Conservation (phyloP, 2,797 vertebrate species). For the Pipistrellus nathusii region DNA sequence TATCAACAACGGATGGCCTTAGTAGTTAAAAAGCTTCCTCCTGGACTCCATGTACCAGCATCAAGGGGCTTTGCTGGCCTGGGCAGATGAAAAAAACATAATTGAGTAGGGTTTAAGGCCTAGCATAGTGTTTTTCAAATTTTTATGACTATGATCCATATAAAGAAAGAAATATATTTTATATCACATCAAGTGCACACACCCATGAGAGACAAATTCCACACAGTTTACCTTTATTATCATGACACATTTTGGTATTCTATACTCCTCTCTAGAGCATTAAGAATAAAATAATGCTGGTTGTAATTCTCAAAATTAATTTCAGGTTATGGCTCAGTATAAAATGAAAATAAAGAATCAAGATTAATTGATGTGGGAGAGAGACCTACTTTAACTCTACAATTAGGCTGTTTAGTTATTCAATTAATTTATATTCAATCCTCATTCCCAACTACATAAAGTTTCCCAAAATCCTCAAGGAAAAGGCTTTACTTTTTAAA, state of each 20-base stretch:
- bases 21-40: neutral
- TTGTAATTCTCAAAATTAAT: neutral
- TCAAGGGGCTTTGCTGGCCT: neutral
- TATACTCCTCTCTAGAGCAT: neutral
- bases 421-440: conserved; percentile 13
- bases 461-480: neutral
- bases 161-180: neutral
- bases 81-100: neutral
- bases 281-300: conserved; percentile 44
- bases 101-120: neutral
- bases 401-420: neutral
- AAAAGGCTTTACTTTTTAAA: neutral
- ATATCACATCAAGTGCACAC: neutral
- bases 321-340: conserved; percentile 1
- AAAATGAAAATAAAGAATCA: conserved; percentile 37
- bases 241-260: neutral
- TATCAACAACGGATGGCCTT: neutral
- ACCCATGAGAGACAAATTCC: neutral
- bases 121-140: neutral
- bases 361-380: neutral
- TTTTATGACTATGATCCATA: neutral
- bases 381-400: neutral
- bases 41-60: neutral
- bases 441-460: neutral
- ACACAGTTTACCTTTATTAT: neutral